Evolutionary conservation across 64 coral and sea anemone genomes (phyloP).

Genomic region (Montipora efflorescens): DNA sequence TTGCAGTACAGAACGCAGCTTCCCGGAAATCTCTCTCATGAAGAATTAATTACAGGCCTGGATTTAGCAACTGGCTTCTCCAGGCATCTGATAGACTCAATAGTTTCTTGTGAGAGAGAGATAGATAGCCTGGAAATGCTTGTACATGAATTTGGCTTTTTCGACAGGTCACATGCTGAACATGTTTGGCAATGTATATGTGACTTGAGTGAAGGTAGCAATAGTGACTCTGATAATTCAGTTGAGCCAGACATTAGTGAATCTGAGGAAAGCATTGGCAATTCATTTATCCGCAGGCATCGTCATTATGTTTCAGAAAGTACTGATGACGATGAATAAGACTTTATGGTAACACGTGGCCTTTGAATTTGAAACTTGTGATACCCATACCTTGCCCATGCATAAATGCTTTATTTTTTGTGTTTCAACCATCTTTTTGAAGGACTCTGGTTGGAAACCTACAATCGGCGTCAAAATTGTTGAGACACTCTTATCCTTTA

Average conservation of each 20-base stretch:
- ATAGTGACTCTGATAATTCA: slow-evolving; percentile 2
- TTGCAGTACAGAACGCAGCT: slow-evolving; percentile 41
- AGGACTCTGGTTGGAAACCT: too few relatives aligned
- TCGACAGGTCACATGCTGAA: slow-evolving; percentile 25
- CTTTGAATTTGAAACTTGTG: too few relatives aligned
- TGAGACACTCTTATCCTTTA: too few relatives aligned
- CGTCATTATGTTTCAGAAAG: background rate
- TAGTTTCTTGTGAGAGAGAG: slow-evolving; percentile 14
- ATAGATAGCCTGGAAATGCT: slow-evolving; percentile 39
- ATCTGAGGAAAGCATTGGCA: slow-evolving; percentile 22
- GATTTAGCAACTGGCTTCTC: slow-evolving; percentile 78
- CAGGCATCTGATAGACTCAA: slow-evolving; percentile 31
- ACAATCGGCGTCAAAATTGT: too few relatives aligned
- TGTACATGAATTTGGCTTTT: slow-evolving; percentile 33
- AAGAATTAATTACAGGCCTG: slow-evolving; percentile 69
- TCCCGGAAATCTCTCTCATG: slow-evolving; percentile 20
- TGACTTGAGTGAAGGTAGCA: slow-evolving; percentile 27
- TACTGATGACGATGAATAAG: background rate
- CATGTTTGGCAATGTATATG: slow-evolving; percentile 42
- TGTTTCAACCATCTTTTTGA: too few relatives aligned
- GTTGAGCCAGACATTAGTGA: background rate
- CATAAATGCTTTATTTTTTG: too few relatives aligned
- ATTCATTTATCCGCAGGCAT: slow-evolving; percentile 3
- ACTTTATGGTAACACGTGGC: background rate
- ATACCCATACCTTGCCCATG: too few relatives aligned